Percentiles rank a stretch among this genome's conserved stretches.
Conservation (phyloP, 2,113 vertebrate genomes). For the Chaetodon auriga region DNA sequence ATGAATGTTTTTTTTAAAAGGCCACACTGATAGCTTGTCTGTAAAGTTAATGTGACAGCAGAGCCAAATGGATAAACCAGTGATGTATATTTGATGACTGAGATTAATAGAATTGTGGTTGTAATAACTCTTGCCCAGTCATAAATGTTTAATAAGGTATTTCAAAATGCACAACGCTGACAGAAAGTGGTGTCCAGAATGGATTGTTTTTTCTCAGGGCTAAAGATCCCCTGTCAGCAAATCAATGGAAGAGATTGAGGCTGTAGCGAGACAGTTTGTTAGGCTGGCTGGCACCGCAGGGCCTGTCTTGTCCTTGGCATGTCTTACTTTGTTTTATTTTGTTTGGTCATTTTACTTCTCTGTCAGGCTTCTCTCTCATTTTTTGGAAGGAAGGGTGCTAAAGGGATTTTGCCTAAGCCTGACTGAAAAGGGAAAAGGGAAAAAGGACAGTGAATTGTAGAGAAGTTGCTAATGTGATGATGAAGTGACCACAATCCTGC, state of each 20-base stretch:
- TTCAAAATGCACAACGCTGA: constrained; percentile 51
- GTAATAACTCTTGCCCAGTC: constrained; percentile 42
- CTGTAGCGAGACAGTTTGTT: constrained; percentile 51
- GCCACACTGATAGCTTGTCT: constrained; percentile 23
- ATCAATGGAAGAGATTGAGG: constrained; percentile 54
- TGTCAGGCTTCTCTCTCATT: constrained; percentile 18
- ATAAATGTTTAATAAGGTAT: constrained; percentile 65
- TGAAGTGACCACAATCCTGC: neutral
- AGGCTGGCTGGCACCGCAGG: constrained; percentile 30
- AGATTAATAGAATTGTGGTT: constrained; percentile 39
- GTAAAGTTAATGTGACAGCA: constrained; percentile 29
- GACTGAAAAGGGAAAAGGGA: neutral
- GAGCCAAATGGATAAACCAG: constrained; percentile 40
- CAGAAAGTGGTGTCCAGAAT: constrained; percentile 39
- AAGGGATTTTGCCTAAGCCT: constrained; percentile 1
- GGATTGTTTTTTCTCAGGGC: constrained; percentile 47
- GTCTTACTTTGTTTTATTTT: constrained; percentile 51
- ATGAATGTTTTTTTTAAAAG: constrained; percentile 36
- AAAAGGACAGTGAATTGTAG: neutral
- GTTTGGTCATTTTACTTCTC: constrained; percentile 40
- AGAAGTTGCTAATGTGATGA: neutral
- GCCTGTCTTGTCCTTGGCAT: constrained; percentile 44
- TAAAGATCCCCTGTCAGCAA: constrained; percentile 62
- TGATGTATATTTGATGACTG: constrained; percentile 54
- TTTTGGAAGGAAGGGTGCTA: neutral